phyloP scores from a whole-genome alignment of 2,113 vertebrate species.

The Mohoua ochrocephala region DNA sequence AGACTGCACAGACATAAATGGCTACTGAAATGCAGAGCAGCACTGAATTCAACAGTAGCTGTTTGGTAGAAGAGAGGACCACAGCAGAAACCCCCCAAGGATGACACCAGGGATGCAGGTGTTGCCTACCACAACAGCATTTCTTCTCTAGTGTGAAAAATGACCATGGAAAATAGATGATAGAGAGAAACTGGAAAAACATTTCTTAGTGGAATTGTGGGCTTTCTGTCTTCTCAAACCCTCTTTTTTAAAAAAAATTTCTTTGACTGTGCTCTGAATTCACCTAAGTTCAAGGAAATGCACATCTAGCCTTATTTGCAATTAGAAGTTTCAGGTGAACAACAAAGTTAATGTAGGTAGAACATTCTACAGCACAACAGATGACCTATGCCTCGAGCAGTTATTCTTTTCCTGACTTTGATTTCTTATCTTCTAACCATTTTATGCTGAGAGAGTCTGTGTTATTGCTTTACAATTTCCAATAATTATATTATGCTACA shows the following conservation, averaged over 20 bases:
- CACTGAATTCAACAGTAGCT: not conserved
- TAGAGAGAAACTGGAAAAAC: not conserved
- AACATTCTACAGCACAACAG: not conserved
- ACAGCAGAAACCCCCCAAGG: not conserved
- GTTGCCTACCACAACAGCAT: not conserved
- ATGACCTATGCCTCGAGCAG: not conserved
- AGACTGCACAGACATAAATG: not conserved
- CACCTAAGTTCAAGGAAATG: not conserved
- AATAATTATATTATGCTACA: not conserved
- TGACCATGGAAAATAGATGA: not conserved
- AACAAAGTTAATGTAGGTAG: not conserved
- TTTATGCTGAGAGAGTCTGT: not conserved
- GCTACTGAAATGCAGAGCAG: not conserved
- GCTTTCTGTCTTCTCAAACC: not conserved
- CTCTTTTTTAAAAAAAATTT: not conserved
- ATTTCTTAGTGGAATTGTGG: not conserved
- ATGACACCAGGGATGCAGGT: not conserved
- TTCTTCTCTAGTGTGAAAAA: not conserved
- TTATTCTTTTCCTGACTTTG: not conserved
- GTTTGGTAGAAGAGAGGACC: not conserved
- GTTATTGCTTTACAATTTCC: not conserved
- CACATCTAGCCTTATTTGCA: not conserved
- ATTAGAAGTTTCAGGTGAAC: not conserved
- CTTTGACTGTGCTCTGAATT: not conserved
- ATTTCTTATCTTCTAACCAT: not conserved